Percentiles rank a stretch among this genome's conserved stretches.
These are phyloP conservation scores for Rhopalosiphum padi DNA, from an alignment of 1,140 invertebrate species.

Conservation along the genomic window DNA sequence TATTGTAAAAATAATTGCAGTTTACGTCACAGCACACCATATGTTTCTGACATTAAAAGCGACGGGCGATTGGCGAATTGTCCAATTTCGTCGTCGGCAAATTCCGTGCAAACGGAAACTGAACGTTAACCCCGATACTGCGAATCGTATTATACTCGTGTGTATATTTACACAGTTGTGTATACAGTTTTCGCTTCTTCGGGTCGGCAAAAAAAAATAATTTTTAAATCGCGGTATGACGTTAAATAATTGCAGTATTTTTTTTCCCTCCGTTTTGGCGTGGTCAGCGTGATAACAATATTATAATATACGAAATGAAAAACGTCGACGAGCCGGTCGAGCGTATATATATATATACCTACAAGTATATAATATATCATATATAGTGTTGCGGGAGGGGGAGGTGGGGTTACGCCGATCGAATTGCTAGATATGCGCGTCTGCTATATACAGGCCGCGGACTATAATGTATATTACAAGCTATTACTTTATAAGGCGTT, in stretches of 20 bases:
- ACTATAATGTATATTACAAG: constrained; percentile 15
- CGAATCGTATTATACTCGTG: background rate
- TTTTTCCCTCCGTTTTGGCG: background rate
- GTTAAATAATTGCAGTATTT: background rate
- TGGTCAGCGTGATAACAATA: background rate
- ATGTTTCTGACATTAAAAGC: background rate
- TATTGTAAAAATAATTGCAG: background rate
- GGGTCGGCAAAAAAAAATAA: background rate
- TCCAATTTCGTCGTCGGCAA: background rate
- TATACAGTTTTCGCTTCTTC: background rate
- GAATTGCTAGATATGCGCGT: background rate
- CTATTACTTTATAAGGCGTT: constrained; percentile 57
- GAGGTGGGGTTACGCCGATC: background rate
- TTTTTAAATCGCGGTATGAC: background rate
- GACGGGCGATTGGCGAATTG: background rate
- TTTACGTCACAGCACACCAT: background rate
- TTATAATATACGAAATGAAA: background rate
- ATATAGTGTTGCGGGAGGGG: no score
- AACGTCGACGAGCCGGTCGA: background rate
- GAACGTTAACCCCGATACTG: background rate
- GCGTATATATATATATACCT: background rate
- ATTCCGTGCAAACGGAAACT: background rate
- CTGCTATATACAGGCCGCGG: background rate
- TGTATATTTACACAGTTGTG: background rate
- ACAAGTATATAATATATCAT: no score